Base-by-base conservation (phyloP, 2,113 vertebrate species). In the Narcine bancroftii region DNA sequence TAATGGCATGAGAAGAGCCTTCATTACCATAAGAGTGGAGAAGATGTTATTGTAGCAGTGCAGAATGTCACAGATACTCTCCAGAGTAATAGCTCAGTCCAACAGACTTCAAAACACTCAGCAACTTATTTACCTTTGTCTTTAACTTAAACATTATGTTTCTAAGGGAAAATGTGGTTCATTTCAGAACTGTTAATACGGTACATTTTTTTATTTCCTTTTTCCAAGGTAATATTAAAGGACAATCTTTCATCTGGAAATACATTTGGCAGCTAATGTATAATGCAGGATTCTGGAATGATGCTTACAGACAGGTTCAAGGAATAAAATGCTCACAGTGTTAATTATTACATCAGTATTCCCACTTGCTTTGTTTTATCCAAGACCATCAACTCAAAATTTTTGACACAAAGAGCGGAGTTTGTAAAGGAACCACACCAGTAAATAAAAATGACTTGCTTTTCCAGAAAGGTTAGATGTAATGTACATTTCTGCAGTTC, bases 1-100 rank as follows among this genome's bases (percentile, higher is more conserved):
- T 53, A 83, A 83, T 83, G 47, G 50, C 47, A 53, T 47, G 79
- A 83, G 79, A 47, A 53, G 50, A 53, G 79, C 79, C 53, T 33
- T 83, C 45, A 83, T 83, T 83, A 83, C 47, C 79, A 56, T 53
- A 53, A 53, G 56, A 83, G 79, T 33, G 10, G 45, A 56, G 29
- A 26, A 53, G 50, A 53, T 83, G 79, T 53, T 26, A 83, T 56
- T 83, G 79, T 47, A 83, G 45, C 47, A 21, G 15, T 53, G 79
- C 79, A 83, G 79, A 83, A 83, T 83, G 79, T 83, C 79, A 17
- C 45, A 53, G 79, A 45, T 33, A 33, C 47, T 33, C 47, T 83
- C 26, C 3, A 83, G 29, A 33, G 11, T 83, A 29, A 83, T 83
- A 33, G 26, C 29, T 83, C 79, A 83, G 47, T 53, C 79, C 26